Conservation (phyloP, 2,113 vertebrate genomes). For the Upupa epops region DNA sequence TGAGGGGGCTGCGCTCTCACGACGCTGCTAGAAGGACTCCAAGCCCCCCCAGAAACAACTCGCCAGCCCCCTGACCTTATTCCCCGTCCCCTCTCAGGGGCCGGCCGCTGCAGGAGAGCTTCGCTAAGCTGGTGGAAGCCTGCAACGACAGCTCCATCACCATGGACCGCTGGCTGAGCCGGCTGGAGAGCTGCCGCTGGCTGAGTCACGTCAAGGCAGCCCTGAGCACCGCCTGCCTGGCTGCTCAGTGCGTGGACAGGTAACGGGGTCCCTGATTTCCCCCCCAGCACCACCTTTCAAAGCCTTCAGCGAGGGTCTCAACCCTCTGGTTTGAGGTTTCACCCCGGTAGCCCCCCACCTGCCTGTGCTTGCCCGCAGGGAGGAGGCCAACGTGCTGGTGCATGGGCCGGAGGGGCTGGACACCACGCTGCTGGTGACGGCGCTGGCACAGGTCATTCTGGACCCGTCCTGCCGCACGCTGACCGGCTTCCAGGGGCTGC, state of each 20-base stretch:
- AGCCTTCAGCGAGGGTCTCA: accelerated
- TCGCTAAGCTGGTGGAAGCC: constrained; percentile 79
- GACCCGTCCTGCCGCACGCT: constrained; percentile 81
- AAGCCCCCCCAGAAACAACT: too few species aligned
- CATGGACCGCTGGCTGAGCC: constrained; percentile 85
- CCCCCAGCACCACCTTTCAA: neutral
- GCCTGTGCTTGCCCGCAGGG: constrained; percentile 48
- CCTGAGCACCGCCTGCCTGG: constrained; percentile 81
- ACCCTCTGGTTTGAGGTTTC: accelerated
- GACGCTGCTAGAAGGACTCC: too few species aligned
- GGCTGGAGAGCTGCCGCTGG: constrained; percentile 85
- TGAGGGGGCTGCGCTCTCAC: constrained; percentile 20
- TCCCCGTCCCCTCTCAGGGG: constrained; percentile 63
- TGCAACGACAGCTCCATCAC: constrained; percentile 72
- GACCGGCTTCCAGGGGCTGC: constrained; percentile 83
- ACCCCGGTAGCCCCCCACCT: accelerated
- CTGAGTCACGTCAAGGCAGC: constrained; percentile 83
- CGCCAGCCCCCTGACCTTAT: accelerated
- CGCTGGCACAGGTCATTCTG: constrained; percentile 86
- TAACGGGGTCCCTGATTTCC: neutral
- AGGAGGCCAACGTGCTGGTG: constrained; percentile 80
- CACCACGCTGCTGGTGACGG: constrained; percentile 82
- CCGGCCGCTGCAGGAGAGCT: constrained; percentile 83
- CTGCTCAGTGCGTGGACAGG: constrained; percentile 87
- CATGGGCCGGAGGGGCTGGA: constrained; percentile 85